Base-by-base conservation (phyloP, 2,888 invertebrate species). In the Platycnemis pennipes region DNA sequence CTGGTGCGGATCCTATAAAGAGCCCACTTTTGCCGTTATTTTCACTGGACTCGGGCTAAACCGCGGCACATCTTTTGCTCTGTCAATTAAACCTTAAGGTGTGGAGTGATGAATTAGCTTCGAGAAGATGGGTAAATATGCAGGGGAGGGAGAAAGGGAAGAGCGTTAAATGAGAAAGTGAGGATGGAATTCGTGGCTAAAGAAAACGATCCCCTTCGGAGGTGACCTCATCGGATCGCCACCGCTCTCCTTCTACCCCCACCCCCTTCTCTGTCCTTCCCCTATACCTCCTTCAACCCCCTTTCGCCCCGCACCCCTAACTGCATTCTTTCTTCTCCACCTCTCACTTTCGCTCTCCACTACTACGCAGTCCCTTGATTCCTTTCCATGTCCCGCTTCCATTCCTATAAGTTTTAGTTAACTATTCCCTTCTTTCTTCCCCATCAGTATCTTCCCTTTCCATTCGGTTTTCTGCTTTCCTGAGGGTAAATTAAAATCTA, bases 221-320 rank as follows among this genome's bases (percentile, higher is more conserved):
- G 91, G 63, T 91, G 91, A 91, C 69, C 63, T 91, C 91, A 91
- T 63, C 91, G 91, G 44, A 91, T 69, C 91, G 91, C n/a, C 91
- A 44, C 69, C 69, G 63, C 69, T 42, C 63, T 91, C 69, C 89
- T 49, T 26, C 37, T 26, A 89, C 63, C 63, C 49, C 46, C n/a
- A 56, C 63, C 91, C 63, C 37, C 91, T 91, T 88, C 88, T 37
- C 37, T 37, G 19, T 45, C 89, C 56, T 26, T n/a, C 56, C 89
- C n/a, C 46, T 49, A n/a, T 49, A 49, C 45, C 45, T 88, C 49
- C 46, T 49, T 88, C 49, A 16, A 11, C 8, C 16, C 88, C 46
- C 45, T 31, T 53, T 26, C 37, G 8, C 19, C 56, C n/a, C 26
- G 46, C 88, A 44, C 44, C 49, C 46, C 46, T 49, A 7, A 19